Conservation (phyloP, 2,888 invertebrate genomes). For the Megalurothrips usitatus region DNA sequence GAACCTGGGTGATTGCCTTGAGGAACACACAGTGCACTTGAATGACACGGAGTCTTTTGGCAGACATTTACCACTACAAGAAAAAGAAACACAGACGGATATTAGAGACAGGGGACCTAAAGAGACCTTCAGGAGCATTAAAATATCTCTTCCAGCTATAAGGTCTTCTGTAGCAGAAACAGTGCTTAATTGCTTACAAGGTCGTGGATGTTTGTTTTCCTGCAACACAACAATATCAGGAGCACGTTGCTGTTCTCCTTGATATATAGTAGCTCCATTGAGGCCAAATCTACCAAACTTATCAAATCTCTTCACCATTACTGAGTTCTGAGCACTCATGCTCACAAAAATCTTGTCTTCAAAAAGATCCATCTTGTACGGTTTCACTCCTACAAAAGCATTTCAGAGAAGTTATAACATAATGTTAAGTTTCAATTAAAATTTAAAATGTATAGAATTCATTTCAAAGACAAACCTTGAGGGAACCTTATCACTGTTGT, state of each 20-base stretch:
- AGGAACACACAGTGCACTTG: conserved; percentile 55
- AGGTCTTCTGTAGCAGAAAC: not conserved
- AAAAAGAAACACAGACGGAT: not conserved
- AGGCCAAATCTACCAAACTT: conserved; percentile 48
- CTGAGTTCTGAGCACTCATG: conserved; percentile 51
- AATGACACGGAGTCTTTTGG: conserved; percentile 54
- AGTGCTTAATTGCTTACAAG: conserved; percentile 44
- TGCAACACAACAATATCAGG: conserved; percentile 65
- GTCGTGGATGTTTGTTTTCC: conserved; percentile 57
- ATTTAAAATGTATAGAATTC: conserved; percentile 30
- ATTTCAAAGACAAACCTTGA: conserved; percentile 44
- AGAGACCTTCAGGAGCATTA: too few species aligned
- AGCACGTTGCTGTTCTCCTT: conserved; percentile 53
- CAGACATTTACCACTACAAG: conserved; percentile 56
- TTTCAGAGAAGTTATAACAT: conserved; percentile 31
- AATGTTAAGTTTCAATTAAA: conserved; percentile 27
- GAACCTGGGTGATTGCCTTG: conserved; percentile 36
- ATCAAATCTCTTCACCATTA: conserved; percentile 52
- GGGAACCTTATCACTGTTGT: conserved; percentile 55
- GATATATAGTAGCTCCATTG: conserved; percentile 46
- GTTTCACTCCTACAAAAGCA: conserved; percentile 53
- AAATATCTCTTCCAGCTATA: too few species aligned
- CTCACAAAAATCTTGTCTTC: conserved; percentile 66
- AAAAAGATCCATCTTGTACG: conserved; percentile 68
- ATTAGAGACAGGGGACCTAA: too few species aligned